Evolutionary conservation across 2,113 vertebrate genomes (phyloP).

Genomic region (Zootoca vivipara): DNA sequence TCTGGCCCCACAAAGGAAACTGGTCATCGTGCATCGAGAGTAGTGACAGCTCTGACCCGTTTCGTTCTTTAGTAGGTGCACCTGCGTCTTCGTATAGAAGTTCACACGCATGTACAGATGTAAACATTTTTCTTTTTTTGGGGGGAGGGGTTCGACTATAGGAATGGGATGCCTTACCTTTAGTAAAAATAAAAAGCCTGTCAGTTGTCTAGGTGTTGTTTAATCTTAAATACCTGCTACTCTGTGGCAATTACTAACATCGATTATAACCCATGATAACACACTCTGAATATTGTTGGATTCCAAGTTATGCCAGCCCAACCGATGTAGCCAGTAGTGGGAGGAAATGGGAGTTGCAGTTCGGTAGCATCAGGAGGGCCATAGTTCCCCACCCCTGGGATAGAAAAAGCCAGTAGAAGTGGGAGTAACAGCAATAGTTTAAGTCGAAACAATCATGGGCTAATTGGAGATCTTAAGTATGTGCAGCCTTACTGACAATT

Average conservation of each 20-base stretch:
- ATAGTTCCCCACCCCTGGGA: not conserved
- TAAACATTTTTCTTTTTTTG: not conserved
- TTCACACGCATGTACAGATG: too few relatives aligned
- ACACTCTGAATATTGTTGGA: not conserved
- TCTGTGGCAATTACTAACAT: not conserved
- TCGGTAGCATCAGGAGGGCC: not conserved
- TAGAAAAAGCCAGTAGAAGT: not conserved
- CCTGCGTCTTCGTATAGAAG: not conserved
- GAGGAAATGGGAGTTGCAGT: not conserved
- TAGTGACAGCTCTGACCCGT: too few relatives aligned
- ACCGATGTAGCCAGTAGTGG: not conserved
- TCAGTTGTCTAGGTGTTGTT: not conserved
- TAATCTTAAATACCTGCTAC: too few relatives aligned
- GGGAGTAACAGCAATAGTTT: too few relatives aligned
- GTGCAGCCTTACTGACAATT: not conserved
- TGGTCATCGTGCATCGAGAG: not conserved
- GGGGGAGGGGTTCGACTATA: not conserved
- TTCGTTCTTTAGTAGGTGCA: not conserved
- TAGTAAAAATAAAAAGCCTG: too few relatives aligned
- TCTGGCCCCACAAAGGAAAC: not conserved
- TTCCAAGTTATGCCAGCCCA: not conserved
- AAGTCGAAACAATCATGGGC: not conserved
- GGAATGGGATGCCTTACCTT: not conserved
- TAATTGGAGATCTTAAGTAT: not conserved
- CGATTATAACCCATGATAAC: too few relatives aligned